Conservation (phyloP, 2,888 invertebrate species). For the Volucella inflata region DNA sequence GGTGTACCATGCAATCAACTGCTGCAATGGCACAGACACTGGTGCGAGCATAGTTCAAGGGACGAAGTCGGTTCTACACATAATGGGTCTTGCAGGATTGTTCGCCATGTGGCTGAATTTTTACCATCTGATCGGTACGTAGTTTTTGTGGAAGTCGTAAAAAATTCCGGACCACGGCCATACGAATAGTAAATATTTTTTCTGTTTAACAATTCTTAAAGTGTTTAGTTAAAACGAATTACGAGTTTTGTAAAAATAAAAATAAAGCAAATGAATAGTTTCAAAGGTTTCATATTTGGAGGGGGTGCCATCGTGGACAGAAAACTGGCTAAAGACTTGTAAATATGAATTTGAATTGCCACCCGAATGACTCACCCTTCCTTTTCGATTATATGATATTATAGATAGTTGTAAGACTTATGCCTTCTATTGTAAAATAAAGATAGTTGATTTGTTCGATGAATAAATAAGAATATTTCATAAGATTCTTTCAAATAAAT, state of each 20-base stretch:
- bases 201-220: conserved; percentile 26
- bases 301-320: conserved; percentile 37
- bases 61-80: background rate
- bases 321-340: conserved; percentile 52
- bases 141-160: conserved; percentile 12
- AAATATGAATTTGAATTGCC: conserved; percentile 53
- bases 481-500: conserved; percentile 25
- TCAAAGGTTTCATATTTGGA: conserved; percentile 68
- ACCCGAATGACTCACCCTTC: conserved; percentile 28
- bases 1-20: conserved; percentile 88
- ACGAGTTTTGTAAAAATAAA: conserved; percentile 50
- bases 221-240: conserved; percentile 42
- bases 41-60: conserved; percentile 38
- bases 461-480: conserved; percentile 39
- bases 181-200: conserved; percentile 48
- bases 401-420: conserved; percentile 29
- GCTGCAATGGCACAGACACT: conserved; percentile 87
- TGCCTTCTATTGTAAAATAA: conserved; percentile 46
- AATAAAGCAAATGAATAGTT: conserved; percentile 52
- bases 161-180: conserved; percentile 23
- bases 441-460: conserved; percentile 37
- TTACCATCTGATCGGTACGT: conserved; percentile 27
- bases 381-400: conserved; percentile 5
- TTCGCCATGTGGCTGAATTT: conserved; percentile 24
- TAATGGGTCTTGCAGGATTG: background rate